Evolutionary conservation across 92 coral and sea anemone genomes (phyloP).

Genomic region (Zoanthus sociatus): DNA sequence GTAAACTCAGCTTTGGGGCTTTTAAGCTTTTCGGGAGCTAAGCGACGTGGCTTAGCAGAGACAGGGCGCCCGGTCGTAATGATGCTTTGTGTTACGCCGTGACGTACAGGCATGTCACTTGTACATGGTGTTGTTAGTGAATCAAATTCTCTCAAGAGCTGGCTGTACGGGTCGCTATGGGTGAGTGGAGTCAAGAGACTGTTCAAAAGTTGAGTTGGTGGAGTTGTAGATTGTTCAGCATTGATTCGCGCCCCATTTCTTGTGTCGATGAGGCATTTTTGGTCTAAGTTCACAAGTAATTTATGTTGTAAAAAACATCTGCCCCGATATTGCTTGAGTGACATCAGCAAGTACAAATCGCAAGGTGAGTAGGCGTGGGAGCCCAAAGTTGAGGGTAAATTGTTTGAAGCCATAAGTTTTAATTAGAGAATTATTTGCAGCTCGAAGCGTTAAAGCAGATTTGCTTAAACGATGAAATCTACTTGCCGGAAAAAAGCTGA

Average conservation of each 20-base stretch:
- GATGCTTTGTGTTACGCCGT: slow-evolving; percentile 44
- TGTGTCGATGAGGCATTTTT: no score
- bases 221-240: not conserved
- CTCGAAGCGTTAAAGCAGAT: slow-evolving; percentile 28
- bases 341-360: slow-evolving; percentile 17
- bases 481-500: slow-evolving; percentile 62
- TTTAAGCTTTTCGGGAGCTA: slow-evolving; percentile 53
- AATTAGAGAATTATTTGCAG: not conserved
- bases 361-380: slow-evolving; percentile 12
- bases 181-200: not conserved
- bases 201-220: not conserved
- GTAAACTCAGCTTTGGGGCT: not conserved
- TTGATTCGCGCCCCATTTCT: slow-evolving; percentile 18
- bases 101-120: not conserved
- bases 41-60: slow-evolving; percentile 28
- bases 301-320: slow-evolving; percentile 53
- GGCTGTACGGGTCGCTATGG: no score
- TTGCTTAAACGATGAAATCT: slow-evolving; percentile 50
- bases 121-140: slow-evolving; percentile 49
- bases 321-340: no score
- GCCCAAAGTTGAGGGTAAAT: slow-evolving; percentile 51
- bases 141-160: slow-evolving; percentile 30
- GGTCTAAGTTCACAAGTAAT: slow-evolving; percentile 47
- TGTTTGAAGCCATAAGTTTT: slow-evolving; percentile 53
- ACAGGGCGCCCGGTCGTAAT: slow-evolving; percentile 33